Conservation (phyloP, 2,888 invertebrate genomes). For the Colostygia pectinataria region DNA sequence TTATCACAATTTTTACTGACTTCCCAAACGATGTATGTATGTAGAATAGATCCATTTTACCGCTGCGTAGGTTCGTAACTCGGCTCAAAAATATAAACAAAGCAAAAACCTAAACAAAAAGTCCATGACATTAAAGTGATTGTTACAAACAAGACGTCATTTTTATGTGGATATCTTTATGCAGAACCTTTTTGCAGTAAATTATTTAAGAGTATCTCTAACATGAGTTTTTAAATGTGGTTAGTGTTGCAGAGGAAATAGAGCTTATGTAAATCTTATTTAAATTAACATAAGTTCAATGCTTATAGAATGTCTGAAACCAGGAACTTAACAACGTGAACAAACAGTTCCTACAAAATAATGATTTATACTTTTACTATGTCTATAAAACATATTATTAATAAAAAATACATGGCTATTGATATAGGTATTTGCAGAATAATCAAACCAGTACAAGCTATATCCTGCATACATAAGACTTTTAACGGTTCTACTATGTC, state of each 20-base stretch:
- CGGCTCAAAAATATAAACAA: too few species aligned
- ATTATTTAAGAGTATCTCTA: background rate
- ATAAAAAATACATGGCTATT: too few species aligned
- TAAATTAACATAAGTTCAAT: constrained; percentile 29
- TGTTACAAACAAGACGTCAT: background rate
- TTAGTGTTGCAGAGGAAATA: background rate
- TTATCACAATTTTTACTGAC: too few species aligned
- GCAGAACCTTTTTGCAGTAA: background rate
- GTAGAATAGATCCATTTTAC: too few species aligned
- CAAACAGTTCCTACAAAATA: constrained; percentile 9
- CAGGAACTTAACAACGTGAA: constrained; percentile 29
- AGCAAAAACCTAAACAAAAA: too few species aligned
- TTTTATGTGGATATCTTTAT: background rate
- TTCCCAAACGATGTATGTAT: too few species aligned
- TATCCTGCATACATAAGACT: constrained; percentile 6
- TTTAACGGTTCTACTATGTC: constrained; percentile 8
- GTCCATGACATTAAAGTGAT: constrained; percentile 8
- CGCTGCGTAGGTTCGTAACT: too few species aligned
- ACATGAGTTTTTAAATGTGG: too few species aligned
- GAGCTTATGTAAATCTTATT: constrained; percentile 15
- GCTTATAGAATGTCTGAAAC: constrained; percentile 28
- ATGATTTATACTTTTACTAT: constrained; percentile 22
- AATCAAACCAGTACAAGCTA: background rate
- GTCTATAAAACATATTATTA: constrained; percentile 2
- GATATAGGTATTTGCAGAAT: too few species aligned